A percentile compares a stretch with the other conserved stretches of the same genome.
These are phyloP conservation scores for Forbesichthys agassizii DNA, from an alignment of 2,113 vertebrate species.

Conservation along the genomic window DNA sequence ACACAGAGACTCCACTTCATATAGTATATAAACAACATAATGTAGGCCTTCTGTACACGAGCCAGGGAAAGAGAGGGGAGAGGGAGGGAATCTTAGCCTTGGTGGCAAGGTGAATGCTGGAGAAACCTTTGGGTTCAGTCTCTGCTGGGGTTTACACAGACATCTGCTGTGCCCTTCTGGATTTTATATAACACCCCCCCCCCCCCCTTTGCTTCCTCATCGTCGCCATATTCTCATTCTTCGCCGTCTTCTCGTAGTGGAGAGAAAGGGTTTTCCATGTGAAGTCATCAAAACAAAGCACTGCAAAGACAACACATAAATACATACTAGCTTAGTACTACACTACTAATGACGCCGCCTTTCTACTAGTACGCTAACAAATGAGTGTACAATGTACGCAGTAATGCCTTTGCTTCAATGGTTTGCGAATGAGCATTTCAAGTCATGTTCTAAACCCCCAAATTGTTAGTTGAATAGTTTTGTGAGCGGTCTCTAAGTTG, in stretches of 20 bases:
- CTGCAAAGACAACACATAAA: conserved; percentile 38
- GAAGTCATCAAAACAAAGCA: conserved; percentile 55
- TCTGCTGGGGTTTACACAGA: conserved; percentile 14
- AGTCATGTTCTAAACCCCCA: no score
- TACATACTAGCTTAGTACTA: neutral
- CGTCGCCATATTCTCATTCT: conserved; percentile 52
- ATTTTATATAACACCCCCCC: neutral
- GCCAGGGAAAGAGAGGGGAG: conserved; percentile 36
- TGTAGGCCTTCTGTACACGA: conserved; percentile 39
- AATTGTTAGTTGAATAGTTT: no score
- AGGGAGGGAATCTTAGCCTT: conserved; percentile 16
- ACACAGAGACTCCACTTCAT: conserved; percentile 58
- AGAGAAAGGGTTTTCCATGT: conserved; percentile 37
- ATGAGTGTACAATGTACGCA: no score
- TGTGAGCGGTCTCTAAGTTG: neutral
- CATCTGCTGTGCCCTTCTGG: neutral
- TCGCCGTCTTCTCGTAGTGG: conserved; percentile 63
- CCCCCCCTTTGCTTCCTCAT: conserved; percentile 19
- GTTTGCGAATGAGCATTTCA: no score
- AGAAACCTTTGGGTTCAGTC: conserved; percentile 21
- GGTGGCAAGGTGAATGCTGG: conserved; percentile 8
- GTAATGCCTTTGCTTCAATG: no score
- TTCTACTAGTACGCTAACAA: no score
- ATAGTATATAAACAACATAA: conserved; percentile 43
- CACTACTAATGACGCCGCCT: neutral